Percentiles rank a stretch among this genome's conserved stretches.
Conservation (phyloP, 1,140 invertebrate genomes). For the Cotesia typhae region DNA sequence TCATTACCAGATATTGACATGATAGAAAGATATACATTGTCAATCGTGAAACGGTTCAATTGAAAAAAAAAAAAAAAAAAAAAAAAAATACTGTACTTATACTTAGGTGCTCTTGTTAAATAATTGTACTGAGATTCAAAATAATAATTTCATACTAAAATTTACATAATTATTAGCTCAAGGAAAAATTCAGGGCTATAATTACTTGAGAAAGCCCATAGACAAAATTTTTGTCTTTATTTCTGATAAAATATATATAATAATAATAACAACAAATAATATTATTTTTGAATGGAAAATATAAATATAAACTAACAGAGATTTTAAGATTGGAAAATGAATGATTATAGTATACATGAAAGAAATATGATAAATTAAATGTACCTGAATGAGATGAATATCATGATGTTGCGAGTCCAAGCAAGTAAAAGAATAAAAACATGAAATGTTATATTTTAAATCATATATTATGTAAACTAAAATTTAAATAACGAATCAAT, state of each 20-base stretch:
- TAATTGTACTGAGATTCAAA: constrained; percentile 7
- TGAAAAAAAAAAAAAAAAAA: background rate
- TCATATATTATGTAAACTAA: constrained; percentile 11
- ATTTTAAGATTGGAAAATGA: constrained; percentile 36
- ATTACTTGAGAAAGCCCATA: constrained; percentile 20
- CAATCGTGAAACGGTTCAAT: constrained; percentile 1
- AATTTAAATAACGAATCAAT: background rate
- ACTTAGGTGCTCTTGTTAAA: constrained; percentile 14
- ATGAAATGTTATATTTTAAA: constrained; percentile 15
- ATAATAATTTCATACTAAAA: constrained; percentile 13
- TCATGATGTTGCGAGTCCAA: constrained; percentile 30
- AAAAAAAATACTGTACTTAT: background rate
- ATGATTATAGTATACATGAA: constrained; percentile 25
- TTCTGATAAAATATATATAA: background rate
- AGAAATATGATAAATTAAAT: constrained; percentile 27
- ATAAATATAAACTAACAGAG: background rate
- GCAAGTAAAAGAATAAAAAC: constrained; percentile 23
- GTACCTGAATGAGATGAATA: constrained; percentile 39
- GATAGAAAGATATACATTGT: background rate
- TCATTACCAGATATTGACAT: constrained; percentile 26
- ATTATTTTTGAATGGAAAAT: constrained; percentile 21
- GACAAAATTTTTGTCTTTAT: background rate
- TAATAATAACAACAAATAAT: constrained; percentile 4
- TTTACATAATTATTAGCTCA: constrained; percentile 11
- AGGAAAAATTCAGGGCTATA: constrained; percentile 31